Conservation (phyloP, 2,888 invertebrate genomes). For the Apodemia zela region DNA sequence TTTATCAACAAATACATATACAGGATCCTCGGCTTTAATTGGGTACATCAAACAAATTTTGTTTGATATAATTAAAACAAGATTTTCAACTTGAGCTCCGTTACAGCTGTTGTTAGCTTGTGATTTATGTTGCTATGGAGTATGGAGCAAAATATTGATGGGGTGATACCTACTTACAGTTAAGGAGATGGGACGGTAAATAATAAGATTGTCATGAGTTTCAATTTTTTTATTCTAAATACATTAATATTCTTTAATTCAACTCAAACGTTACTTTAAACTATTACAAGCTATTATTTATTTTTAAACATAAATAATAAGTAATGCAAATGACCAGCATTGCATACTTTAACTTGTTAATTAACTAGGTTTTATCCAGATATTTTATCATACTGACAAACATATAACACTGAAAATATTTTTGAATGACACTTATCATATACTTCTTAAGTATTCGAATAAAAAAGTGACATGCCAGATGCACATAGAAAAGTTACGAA, state of each 20-base stretch:
- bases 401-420: slow-evolving; percentile 40
- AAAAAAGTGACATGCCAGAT: slow-evolving; percentile 42
- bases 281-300: slow-evolving; percentile 77
- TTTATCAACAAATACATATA: too few species aligned
- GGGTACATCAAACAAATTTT: too few species aligned
- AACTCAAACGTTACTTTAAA: slow-evolving; percentile 79
- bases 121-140: too few species aligned
- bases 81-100: too few species aligned
- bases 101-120: too few species aligned
- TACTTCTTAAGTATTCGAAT: slow-evolving; percentile 39
- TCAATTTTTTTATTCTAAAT: slow-evolving; percentile 81
- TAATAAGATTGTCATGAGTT: slow-evolving; percentile 47
- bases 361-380: slow-evolving; percentile 72
- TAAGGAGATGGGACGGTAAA: not conserved
- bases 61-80: too few species aligned
- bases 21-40: too few species aligned
- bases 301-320: slow-evolving; percentile 76
- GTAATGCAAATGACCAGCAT: slow-evolving; percentile 79
- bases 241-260: slow-evolving; percentile 80
- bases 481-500: slow-evolving; percentile 39
- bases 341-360: slow-evolving; percentile 75
- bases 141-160: too few species aligned
- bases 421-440: slow-evolving; percentile 36
- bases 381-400: slow-evolving; percentile 69
- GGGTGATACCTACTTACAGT: too few species aligned